Base-by-base conservation (phyloP, 1,140 invertebrate species). In the Sminthurides bifidus region DNA sequence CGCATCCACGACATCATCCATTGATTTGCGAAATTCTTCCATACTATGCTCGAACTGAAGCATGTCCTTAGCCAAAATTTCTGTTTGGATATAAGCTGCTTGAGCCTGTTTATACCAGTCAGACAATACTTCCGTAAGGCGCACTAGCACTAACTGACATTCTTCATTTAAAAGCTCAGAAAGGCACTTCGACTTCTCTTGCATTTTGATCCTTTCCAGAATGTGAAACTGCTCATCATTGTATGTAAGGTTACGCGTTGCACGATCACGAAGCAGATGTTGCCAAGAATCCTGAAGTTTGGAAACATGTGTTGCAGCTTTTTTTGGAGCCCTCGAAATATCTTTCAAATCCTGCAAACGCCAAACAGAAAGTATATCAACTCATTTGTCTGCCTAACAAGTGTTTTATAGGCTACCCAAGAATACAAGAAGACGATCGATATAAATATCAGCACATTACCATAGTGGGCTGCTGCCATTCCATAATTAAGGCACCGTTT, bases 211-310 rank as follows among this genome's bases (percentile, higher is more conserved):
- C 67, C 88, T 79, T 75, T 92, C 89, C 45, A 93, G 72, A 40
- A 90, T 82, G 72, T 93, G 89, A 68, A 93, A 91, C 71, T 92
- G 88, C 72, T 92, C 89, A 72, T 93, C 89, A 68, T 92, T 91
- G 69, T 88, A 90, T 0, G 87, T 89, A 1, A 92, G 71, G 56
- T 79, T 81, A 58, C 85, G 75, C 10, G 87, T 87, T 21, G 86
- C 86, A 64, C 87, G 77, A 74, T 93, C 87, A 37, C 88, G 75
- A 26, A 91, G 76, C 44, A 92, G 75, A 76, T 91, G 86, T 71
- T 92, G 88, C 89, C 90, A 93, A 1, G 87, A 89, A 64, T 92
- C 88, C 31, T 87, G 74, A 55, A 92, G 72, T 56, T 85, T 77
- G 63, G 84, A 81, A 1, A 87, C 83, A 45, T 86, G 76, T 29